phyloP scores from a whole-genome alignment of 2,113 vertebrate genomes.

The Ictalurus punctatus region DNA sequence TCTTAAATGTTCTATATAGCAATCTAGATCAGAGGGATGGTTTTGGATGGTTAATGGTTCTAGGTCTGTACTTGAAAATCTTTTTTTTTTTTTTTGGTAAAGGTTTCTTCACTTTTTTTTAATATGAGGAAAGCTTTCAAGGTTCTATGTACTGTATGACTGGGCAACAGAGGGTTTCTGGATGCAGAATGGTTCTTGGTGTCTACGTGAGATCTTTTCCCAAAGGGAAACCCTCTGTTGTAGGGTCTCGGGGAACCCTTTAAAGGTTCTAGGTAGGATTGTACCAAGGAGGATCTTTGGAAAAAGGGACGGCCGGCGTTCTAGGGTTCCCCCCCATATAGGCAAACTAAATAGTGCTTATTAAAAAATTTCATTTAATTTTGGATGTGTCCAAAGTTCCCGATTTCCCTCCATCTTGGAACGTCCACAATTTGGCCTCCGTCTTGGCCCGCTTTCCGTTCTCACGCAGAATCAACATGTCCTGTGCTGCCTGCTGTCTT shows the following conservation, averaged over 20 bases:
- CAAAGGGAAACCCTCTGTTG: background rate
- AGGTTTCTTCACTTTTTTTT: background rate
- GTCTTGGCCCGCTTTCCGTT: slow-evolving; percentile 11
- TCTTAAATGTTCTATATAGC: background rate
- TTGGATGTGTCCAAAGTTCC: background rate
- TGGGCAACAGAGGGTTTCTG: background rate
- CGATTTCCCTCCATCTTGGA: slow-evolving; percentile 18
- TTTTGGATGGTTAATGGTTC: background rate
- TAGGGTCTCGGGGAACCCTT: background rate
- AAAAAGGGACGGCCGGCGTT: background rate
- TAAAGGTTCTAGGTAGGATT: background rate
- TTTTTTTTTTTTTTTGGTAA: background rate
- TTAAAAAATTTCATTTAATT: background rate
- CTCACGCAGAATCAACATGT: slow-evolving; percentile 27
- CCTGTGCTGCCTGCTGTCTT: slow-evolving; percentile 31
- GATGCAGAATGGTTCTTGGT: background rate
- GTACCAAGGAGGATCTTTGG: background rate
- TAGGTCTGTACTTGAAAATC: background rate
- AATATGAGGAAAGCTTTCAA: background rate
- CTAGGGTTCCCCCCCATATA: too few relatives aligned
- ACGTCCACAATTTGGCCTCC: background rate
- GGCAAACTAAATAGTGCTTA: background rate
- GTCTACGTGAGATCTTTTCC: background rate
- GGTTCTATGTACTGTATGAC: background rate
- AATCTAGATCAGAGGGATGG: background rate